Evolutionary conservation across 2,888 invertebrate species (phyloP).

Genomic region (Phaedon cochleariae): DNA sequence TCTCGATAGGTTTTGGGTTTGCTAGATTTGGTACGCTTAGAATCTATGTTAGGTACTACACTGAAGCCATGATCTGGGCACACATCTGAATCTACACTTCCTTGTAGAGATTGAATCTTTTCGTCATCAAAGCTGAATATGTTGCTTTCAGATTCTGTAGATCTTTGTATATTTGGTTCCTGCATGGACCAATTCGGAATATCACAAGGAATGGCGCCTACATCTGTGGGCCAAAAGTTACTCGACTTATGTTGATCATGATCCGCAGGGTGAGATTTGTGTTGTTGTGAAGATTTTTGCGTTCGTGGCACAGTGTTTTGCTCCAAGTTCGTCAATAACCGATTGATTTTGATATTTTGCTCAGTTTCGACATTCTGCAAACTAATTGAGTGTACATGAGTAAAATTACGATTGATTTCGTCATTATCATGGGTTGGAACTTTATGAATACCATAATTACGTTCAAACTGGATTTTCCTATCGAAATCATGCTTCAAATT

Average conservation of each 20-base stretch:
- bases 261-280: conserved; percentile 35
- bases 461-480: conserved; percentile 59
- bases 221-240: conserved; percentile 68
- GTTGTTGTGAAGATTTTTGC: conserved; percentile 47
- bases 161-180: conserved; percentile 62
- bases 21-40: conserved; percentile 41
- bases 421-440: conserved; percentile 29
- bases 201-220: conserved; percentile 65
- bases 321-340: conserved; percentile 64
- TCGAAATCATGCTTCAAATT: conserved; percentile 54
- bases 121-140: conserved; percentile 82
- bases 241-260: conserved; percentile 52
- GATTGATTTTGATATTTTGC: conserved; percentile 66
- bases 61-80: conserved; percentile 52
- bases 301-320: conserved; percentile 64
- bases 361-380: conserved; percentile 77
- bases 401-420: conserved; percentile 36
- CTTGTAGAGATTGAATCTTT: conserved; percentile 75
- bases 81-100: conserved; percentile 58
- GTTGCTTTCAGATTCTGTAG: conserved; percentile 75
- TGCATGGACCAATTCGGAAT: conserved; percentile 60
- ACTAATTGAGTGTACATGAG: conserved; percentile 73
- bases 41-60: conserved; percentile 57
- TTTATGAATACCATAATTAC: conserved; percentile 61
- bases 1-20: conserved; percentile 59